Base-by-base conservation (phyloP, 2,797 vertebrate species). In the Cirrhinus molitorella region DNA sequence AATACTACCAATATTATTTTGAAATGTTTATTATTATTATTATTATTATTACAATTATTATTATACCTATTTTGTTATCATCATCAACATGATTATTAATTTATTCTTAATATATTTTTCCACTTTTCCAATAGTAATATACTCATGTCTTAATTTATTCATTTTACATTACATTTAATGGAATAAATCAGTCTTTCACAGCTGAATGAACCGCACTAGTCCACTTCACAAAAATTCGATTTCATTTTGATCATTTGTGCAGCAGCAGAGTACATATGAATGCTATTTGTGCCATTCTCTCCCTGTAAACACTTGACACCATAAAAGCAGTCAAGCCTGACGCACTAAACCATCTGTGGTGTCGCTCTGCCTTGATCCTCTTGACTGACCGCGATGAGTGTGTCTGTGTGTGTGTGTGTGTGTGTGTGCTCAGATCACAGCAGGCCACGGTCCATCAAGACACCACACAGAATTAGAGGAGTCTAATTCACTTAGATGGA, bases 401-500 rank as follows among this genome's bases (percentile, higher is more conserved):
- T 61, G 23, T 71, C 3, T 57, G 47, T 37, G 73, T 75, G 19
- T 53, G 71, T 53, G 21, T 67, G 12, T 51, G 40, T 47, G 72
- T 74, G 13, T 55, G 72, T 40, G 21, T 17, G 16, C 59, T 16
- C 61, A 31, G 8, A 57, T 57, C 53, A 43, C 53, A 40, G 53
- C 53, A 75, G 43, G 76, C 76, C 21, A 49, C 31, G 25, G 43
- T 65, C 43, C 43, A 78, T 78, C 59, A 65, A 65, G 25, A 34
- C 76, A 65, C 23, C 43, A 63, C 43, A 78, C 25, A 78, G 45
- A 70, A 47, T 47, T n/a, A 59, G 7, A 53, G n/a, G 11, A 34
- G 55, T 61, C 28, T 59, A 71, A 80, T 80, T 80, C 66, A 59
- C 37, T 80, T n/a, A 59, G 66, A 71, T 61, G 67, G 53, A 61